Base-by-base conservation (phyloP, 30 jellyfish, hydroid and myxozoan species). In the Turritopsis dohrnii region DNA sequence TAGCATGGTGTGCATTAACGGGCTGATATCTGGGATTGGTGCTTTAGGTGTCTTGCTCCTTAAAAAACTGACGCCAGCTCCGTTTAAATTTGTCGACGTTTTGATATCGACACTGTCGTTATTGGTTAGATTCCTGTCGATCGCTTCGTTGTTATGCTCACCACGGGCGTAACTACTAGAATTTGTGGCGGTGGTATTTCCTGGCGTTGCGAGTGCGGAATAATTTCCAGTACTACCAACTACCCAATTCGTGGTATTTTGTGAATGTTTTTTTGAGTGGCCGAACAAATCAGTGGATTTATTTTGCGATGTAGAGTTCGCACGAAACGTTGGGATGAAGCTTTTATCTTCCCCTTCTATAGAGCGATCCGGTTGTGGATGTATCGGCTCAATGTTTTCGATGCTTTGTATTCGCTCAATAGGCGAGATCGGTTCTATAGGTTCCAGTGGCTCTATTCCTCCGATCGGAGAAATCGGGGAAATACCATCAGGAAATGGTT, bases 401-500 rank as follows among this genome's bases (percentile, higher is more conserved):
- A 69, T 69, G 28, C 77, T 27, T 69, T 69, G 31, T 69, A 69
- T 69, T 69, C 77, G 16, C 19, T 69, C 77, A 69, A 69, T 69
- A 69, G 77, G 77, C 30, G 28, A 16, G 8, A 69, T 69, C 22
- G 77, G 77, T 27, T 69, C 77, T 7, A 69, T 69, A 69, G 77
- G 77, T 19, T 69, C 77, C 28, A 69, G 9, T 69, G 77, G 77
- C 19, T 69, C 77, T n/a, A 69, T 69, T 8, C 31, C 28, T 7
- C 31, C 77, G 22, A 69, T 69, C 30, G 77, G 77, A 69, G 28
- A 23, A n/a, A 69, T 69, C 16, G 77, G 77, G 9, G 31, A 27
- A 69, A 69, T 69, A 21, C 19, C 60, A 41, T 41, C 60, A 41
- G 60, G 60, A 41, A 41, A 41, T 13, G 60, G 60, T 41, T 41